Conservation (phyloP, 1,140 invertebrate species). For the Agrypnia vestita region DNA sequence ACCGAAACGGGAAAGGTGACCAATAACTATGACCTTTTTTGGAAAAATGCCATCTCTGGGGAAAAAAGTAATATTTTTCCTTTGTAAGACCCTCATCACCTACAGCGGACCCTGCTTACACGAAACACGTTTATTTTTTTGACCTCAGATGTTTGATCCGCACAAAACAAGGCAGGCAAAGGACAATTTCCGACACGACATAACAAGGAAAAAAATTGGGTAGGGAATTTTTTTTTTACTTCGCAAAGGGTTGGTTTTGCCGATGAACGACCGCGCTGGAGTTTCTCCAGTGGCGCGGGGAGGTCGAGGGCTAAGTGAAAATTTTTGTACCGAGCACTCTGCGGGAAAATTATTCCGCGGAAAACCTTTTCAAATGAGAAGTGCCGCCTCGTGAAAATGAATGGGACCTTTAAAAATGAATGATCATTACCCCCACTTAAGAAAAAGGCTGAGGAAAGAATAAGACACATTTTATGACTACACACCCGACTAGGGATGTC, state of each 20-base stretch:
- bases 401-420: conserved; percentile 45
- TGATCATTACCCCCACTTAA: conserved; percentile 43
- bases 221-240: background rate
- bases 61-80: conserved; percentile 6
- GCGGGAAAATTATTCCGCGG: conserved; percentile 30
- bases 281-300: background rate
- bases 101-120: background rate
- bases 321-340: conserved; percentile 35
- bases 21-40: conserved; percentile 10
- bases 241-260: background rate
- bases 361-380: conserved; percentile 34
- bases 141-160: background rate
- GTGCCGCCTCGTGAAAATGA: conserved; percentile 32
- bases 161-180: background rate
- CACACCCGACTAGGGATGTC: background rate
- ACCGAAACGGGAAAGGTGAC: background rate
- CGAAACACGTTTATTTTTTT: conserved; percentile 35
- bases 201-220: background rate
- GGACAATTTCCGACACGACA: background rate
- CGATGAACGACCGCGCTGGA: background rate
- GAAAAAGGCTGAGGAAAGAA: conserved; percentile 36
- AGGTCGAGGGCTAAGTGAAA: conserved; percentile 19
- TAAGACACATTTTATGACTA: conserved; percentile 29
- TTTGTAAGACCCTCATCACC: conserved; percentile 29
- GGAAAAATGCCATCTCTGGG: conserved; percentile 8